Base-by-base conservation (phyloP, 2,888 invertebrate genomes). In the Drosophila putrida region DNA sequence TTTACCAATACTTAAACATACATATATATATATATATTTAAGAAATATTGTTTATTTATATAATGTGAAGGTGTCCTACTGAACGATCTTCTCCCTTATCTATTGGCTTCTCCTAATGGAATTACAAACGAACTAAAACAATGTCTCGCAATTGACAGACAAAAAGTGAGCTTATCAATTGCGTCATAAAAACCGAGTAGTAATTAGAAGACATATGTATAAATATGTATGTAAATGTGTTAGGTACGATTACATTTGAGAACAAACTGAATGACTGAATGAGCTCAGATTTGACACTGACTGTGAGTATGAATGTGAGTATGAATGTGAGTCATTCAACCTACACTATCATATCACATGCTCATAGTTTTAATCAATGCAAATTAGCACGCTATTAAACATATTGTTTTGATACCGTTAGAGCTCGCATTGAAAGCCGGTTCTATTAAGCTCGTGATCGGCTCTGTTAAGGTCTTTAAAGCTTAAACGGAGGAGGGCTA, bases 121-220 rank as follows among this genome's bases (percentile, higher is more conserved):
- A 76, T 62, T 69, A 73, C 58, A 66, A 51, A 11, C 15, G 25
- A 55, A 43, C 55, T 43, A 20, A 44, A 39, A 27, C 61, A 55
- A 60, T 10, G 33, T 46, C 13, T 33, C 31, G 13, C 49, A 53
- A 44, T 47, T 60, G 53, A 49, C 46, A 61, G 64, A 54, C 36
- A 62, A 49, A 62, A 47, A 35, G 25, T 15, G n/a, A 41, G 49
- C 89, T 84, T 80, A 87, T 87, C 87, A 83, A 75, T 75, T 64
- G 58, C 73, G 81, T 80, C 78, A 83, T 38, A 49, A 35, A 27
- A 25, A 36, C 41, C 36, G 20, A 44, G 35, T 27, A 20, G 31
- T 66, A 55, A 62, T 57, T 60, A 54, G 36, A 44, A 58, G 10
- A 46, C 25, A 46, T n/a, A 15, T 28, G 55, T 9, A 58, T 28